Evolutionary conservation across 2,113 vertebrate genomes (phyloP), one percentile per base, ranked within the genome.

Genomic region (Shinisaurus crocodilurus): DNA sequence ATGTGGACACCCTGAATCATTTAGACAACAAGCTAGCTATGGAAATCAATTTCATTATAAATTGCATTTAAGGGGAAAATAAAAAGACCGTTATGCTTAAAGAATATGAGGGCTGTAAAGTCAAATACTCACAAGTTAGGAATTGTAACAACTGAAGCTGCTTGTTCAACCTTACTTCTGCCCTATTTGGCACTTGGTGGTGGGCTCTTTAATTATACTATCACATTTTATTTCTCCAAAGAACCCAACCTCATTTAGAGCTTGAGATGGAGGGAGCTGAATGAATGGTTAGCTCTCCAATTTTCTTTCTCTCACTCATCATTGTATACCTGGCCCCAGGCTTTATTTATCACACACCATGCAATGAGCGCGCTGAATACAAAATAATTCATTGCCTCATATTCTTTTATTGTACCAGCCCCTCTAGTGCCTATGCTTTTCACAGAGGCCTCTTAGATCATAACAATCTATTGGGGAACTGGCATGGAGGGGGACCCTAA

Each of bases 11-110:
- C 27, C 76, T 81, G 43, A 80, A 81, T 88, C 43, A 81, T 69
- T 54, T 50, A 4, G 20, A 79, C 77, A 88, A 81, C 76, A 81
- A 70, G 40, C 45, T 34, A 80, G 86, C 76, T 50, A 37, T n/a
- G n/a, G 75, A 80, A 80, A 88, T 88, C 60, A 81, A 81, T 88
- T 45, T 81, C 87, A 81, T 88, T 88, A 81, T 27, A 70, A 81
- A 88, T 69, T 81, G 27, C 34, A 48, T 69, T 37, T 10, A 12
- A 25, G 82, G 25, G n/a, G 10, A 48, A 29, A 48, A 45, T 65
- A 25, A 50, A n/a, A 48, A 80, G 18, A 29, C 86, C 27, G 15
- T 77, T 40, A 67, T 79, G 75, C 57, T 65, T 79, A 23, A 45
- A 77, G 74, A 63, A 76, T 29, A 87, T 40, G 72, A 43, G 23